A percentile compares a stretch with the other conserved stretches of the same genome.
Conservation (phyloP, 1,140 invertebrate genomes). For the Trichogramma pretiosum region DNA sequence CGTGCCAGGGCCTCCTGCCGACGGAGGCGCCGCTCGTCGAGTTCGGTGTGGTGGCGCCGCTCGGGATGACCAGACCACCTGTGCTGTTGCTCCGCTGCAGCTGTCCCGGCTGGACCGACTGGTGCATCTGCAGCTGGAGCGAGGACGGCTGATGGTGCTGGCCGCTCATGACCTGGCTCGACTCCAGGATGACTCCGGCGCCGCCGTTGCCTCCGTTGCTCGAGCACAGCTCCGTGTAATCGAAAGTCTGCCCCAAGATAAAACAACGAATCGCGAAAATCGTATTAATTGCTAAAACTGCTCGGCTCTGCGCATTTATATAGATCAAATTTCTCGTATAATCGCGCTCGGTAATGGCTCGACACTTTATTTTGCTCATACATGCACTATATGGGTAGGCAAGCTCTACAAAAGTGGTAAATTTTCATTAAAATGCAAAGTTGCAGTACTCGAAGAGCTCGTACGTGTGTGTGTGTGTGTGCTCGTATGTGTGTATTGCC, state of each 20-base stretch:
- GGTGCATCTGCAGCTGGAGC: slow-evolving; percentile 38
- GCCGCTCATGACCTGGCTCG: slow-evolving; percentile 39
- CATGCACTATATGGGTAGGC: no score
- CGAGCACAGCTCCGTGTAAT: slow-evolving; percentile 78
- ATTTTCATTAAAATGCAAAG: no score
- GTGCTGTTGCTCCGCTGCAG: slow-evolving; percentile 39
- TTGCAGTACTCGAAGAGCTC: no score
- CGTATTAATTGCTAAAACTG: not conserved
- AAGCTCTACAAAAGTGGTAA: no score
- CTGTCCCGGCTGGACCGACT: slow-evolving; percentile 20
- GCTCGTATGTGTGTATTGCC: no score
- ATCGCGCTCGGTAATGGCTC: no score
- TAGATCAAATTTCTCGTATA: no score
- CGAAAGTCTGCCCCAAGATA: slow-evolving; percentile 72
- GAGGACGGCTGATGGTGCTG: slow-evolving; percentile 43
- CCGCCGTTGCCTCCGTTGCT: slow-evolving; percentile 44
- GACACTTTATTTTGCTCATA: no score
- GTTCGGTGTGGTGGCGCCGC: slow-evolving; percentile 53
- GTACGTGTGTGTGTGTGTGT: no score
- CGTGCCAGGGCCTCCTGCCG: slow-evolving; percentile 79
- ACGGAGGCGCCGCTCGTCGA: slow-evolving; percentile 57
- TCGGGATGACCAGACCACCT: slow-evolving; percentile 43
- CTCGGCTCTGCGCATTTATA: no score
- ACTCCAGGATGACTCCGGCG: slow-evolving; percentile 39
- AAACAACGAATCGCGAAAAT: slow-evolving; percentile 45